Evolutionary conservation across 2,113 vertebrate genomes (phyloP).

Genomic region (Budorcas taxicolor): DNA sequence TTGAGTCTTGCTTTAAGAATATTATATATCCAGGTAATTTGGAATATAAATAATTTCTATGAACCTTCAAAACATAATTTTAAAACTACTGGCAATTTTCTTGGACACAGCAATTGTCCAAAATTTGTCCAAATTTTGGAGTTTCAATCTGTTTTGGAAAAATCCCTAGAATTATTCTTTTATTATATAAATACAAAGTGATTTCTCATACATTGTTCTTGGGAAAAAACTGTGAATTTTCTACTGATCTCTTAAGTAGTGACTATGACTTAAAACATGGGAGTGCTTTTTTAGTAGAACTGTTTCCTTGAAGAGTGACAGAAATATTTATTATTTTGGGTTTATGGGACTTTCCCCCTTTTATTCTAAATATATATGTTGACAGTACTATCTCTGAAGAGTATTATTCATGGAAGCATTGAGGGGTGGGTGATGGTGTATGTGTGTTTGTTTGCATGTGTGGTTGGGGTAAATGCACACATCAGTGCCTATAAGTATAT

Average conservation of each 20-base stretch:
- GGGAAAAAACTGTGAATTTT: background rate
- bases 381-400: background rate
- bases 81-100: background rate
- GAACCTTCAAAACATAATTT: background rate
- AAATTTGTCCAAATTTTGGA: background rate
- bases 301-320: background rate
- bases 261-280: background rate
- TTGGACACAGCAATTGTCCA: background rate
- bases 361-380: background rate
- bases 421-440: fast-evolving
- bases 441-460: background rate
- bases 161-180: background rate
- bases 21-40: background rate
- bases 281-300: background rate
- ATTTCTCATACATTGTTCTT: background rate
- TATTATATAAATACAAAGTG: background rate
- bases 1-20: background rate
- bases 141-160: background rate
- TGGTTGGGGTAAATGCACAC: fast-evolving
- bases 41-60: background rate
- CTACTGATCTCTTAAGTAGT: background rate
- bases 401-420: background rate
- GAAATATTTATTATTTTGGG: background rate
- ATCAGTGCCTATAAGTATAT: fast-evolving
- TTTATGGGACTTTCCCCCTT: background rate